Percentiles rank a stretch among this genome's conserved stretches.
Conservation (phyloP, 2,113 vertebrate genomes). For the Candoia aspera region DNA sequence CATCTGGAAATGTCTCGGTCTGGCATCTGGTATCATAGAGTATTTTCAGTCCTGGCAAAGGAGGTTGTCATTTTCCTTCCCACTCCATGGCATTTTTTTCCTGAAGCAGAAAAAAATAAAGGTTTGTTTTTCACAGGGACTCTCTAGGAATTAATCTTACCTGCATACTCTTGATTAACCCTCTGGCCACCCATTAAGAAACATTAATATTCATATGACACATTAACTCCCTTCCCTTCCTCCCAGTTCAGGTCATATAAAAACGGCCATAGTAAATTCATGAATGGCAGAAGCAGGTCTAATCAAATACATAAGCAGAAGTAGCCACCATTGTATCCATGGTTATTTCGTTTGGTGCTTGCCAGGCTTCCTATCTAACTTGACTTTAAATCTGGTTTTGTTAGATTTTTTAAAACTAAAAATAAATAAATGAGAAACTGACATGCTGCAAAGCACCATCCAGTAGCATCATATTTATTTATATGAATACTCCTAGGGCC, state of each 20-base stretch:
- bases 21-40: neutral
- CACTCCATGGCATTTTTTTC: neutral
- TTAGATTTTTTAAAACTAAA: neutral
- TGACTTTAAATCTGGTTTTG: neutral
- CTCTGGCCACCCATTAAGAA: neutral
- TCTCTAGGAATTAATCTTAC: neutral
- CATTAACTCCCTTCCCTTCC: neutral
- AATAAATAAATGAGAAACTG: too few species aligned
- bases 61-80: neutral
- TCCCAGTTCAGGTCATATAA: neutral
- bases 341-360: neutral
- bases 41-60: neutral
- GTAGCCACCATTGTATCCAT: neutral
- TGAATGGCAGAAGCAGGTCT: neutral
- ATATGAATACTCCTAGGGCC: neutral
- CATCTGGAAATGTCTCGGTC: neutral
- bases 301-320: conserved; percentile 1
- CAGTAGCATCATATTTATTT: neutral
- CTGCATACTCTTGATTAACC: neutral
- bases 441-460: neutral
- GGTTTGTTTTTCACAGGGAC: too few species aligned
- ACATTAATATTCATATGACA: neutral
- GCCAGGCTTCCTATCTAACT: neutral
- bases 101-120: neutral
- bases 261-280: neutral